Evolutionary conservation across 1,140 invertebrate species (phyloP).

Genomic region (Orchestia grillus): DNA sequence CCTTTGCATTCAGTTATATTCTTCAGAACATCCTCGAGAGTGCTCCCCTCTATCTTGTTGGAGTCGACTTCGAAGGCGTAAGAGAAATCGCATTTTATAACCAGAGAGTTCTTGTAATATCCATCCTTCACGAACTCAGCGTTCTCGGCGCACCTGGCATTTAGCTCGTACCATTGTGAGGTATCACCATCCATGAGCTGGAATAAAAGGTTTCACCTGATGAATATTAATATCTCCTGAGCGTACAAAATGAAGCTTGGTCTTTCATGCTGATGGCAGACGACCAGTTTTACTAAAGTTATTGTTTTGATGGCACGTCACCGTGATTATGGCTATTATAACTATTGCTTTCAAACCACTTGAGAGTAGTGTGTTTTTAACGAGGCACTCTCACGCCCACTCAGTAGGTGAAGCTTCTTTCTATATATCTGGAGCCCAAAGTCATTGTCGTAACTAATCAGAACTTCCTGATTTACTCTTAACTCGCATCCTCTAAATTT

Average conservation of each 20-base stretch:
- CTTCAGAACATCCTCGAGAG: not conserved
- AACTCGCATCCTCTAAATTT: no score
- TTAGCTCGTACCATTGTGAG: not conserved
- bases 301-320: not conserved
- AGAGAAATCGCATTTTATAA: not conserved
- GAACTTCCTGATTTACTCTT: no score
- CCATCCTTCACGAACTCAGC: not conserved
- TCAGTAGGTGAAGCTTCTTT: no score
- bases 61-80: not conserved
- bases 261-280: not conserved
- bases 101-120: not conserved
- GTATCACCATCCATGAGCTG: not conserved
- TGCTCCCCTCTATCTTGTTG: not conserved
- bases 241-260: not conserved
- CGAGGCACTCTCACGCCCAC: no score
- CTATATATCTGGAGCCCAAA: no score
- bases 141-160: not conserved
- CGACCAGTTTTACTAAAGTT: not conserved
- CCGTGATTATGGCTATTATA: not conserved
- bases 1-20: not conserved
- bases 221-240: not conserved
- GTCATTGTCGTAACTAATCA: no score
- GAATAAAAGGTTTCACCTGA: not conserved
- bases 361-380: no score
- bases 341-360: no score